Conservation (phyloP, 2,113 vertebrate species). For the Pao palembangensis region DNA sequence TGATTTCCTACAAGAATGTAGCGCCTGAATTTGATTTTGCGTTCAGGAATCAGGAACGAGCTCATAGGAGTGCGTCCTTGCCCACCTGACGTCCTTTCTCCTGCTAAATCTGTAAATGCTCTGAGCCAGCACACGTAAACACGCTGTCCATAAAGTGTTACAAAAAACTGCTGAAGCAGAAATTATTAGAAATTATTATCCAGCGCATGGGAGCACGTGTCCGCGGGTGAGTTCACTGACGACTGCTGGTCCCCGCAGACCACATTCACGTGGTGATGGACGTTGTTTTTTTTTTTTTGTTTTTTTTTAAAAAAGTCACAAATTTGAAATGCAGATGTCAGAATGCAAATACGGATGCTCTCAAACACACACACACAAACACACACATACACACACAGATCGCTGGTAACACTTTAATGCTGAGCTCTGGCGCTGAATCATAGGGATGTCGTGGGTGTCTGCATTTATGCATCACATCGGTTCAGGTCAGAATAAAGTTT, state of each 20-base stretch:
- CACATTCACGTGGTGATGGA: slow-evolving; percentile 20
- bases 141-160: background rate
- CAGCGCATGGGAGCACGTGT: slow-evolving; percentile 5
- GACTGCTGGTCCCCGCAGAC: background rate
- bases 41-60: no score
- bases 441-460: background rate
- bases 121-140: background rate
- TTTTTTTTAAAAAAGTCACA: slow-evolving; percentile 18
- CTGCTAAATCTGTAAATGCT: background rate
- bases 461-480: slow-evolving; percentile 1
- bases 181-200: no score
- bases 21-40: background rate
- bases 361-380: slow-evolving; percentile 27
- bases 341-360: background rate
- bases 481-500: slow-evolving; percentile 3
- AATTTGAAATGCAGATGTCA: slow-evolving; percentile 27
- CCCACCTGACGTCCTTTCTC: slow-evolving; percentile 5
- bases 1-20: slow-evolving; percentile 28
- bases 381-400: slow-evolving; percentile 21
- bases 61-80: slow-evolving; percentile 7
- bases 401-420: no score
- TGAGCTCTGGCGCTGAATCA: slow-evolving; percentile 16
- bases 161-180: background rate
- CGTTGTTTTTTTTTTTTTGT: background rate
- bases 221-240: slow-evolving; percentile 10